A percentile compares a stretch with the other conserved stretches of the same genome.
Evolutionary conservation across 2,797 vertebrate species (phyloP).

Genomic region (Karalla daura): DNA sequence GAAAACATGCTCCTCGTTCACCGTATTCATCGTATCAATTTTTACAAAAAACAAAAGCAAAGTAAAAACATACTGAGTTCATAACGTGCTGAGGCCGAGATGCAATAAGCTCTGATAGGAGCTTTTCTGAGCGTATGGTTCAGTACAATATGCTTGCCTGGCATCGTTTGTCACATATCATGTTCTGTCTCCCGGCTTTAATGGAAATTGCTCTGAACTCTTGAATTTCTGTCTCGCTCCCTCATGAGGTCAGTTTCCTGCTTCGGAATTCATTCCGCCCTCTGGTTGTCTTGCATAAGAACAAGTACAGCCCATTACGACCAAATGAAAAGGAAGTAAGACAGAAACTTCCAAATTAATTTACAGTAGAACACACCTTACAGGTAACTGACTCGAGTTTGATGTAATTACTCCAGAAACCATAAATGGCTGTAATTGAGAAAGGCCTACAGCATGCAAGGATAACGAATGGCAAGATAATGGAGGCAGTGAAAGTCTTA

Average conservation of each 20-base stretch:
- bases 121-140: constrained; percentile 23
- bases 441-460: constrained; percentile 85
- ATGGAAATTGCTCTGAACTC: constrained; percentile 78
- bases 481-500: constrained; percentile 78
- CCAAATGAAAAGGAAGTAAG: constrained; percentile 82
- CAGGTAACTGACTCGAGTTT: constrained; percentile 85
- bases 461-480: constrained; percentile 84
- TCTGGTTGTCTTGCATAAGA: constrained; percentile 78
- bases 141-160: constrained; percentile 49
- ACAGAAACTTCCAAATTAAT: constrained; percentile 86
- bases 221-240: constrained; percentile 64
- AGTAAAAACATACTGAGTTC: constrained; percentile 18
- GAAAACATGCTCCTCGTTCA: neutral
- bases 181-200: constrained; percentile 65
- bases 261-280: constrained; percentile 77
- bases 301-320: constrained; percentile 77
- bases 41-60: neutral
- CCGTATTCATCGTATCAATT: neutral
- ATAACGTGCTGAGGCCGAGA: constrained; percentile 34
- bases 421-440: constrained; percentile 87
- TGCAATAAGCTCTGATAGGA: constrained; percentile 35
- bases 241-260: constrained; percentile 75
- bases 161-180: constrained; percentile 66
- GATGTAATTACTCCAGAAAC: constrained; percentile 86
- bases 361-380: constrained; percentile 86